These are phyloP conservation scores for Enhydra lutris DNA, from an alignment of 2,113 vertebrate species.

Conservation along the genomic window DNA sequence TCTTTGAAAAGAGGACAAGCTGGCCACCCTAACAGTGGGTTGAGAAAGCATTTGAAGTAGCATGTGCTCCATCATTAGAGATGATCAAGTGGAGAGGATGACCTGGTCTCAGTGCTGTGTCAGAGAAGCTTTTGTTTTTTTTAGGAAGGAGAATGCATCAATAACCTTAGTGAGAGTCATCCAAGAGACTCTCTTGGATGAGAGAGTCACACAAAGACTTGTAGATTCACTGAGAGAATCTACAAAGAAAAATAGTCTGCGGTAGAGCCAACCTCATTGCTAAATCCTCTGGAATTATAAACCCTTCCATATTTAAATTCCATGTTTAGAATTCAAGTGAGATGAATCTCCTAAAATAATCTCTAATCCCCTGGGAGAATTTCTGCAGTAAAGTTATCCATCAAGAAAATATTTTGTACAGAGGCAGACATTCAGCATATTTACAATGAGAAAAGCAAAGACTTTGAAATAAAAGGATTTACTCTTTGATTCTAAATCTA, in stretches of 20 bases:
- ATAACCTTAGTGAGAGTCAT: not conserved
- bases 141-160: not conserved
- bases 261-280: not conserved
- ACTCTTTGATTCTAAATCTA: not conserved
- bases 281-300: not conserved
- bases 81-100: not conserved
- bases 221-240: not conserved
- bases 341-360: not conserved
- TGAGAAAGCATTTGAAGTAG: not conserved
- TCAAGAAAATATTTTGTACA: not conserved
- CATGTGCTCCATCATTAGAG: not conserved
- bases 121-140: not conserved
- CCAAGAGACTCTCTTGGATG: not conserved
- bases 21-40: not conserved
- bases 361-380: not conserved
- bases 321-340: slow-evolving; percentile 19
- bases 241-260: not conserved
- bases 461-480: not conserved
- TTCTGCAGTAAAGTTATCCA: not conserved
- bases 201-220: too few relatives aligned
- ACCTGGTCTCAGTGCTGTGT: not conserved
- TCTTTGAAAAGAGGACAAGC: not conserved
- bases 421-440: not conserved
- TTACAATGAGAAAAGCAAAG: not conserved
- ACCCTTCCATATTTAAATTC: not conserved